Base-by-base conservation (phyloP, 2,888 invertebrate species). In the Oxystoma pomonae region DNA sequence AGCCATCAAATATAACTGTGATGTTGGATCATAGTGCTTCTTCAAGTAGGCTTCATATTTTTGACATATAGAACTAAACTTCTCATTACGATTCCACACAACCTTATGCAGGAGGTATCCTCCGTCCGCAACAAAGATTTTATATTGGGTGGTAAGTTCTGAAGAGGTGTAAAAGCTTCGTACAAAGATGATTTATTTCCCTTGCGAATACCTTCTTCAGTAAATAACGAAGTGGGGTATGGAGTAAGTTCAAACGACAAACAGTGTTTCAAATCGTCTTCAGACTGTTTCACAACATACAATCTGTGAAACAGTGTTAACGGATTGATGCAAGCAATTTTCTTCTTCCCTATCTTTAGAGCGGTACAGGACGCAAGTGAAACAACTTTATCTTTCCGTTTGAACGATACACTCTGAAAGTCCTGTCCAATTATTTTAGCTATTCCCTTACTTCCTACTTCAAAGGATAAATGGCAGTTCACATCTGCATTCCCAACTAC, bases 381-480 rank as follows among this genome's bases (percentile, higher is more conserved):
- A 58, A 71, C 65, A 21, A 76, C 74, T 68, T 71, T 72, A 62
- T 71, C 69, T 65, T 72, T 70, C 56, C 74, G 68, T 67, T 68
- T 68, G 60, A 75, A 71, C 66, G 71, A 73, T 17, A 75, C 65
- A 49, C 66, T 65, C 60, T 68, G 64, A 69, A 74, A 74, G 60
- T 71, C 69, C 55, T 65, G 65, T 60, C 72, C 73, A 65, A 69
- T 66, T 61, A 73, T 73, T 60, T 67, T 65, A 64, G 62, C 62
- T 70, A 72, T 66, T 62, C 68, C 70, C 68, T 70, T 61, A 65
- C 67, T 68, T 52, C 75, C 74, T 61, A 69, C 67, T 67, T 74
- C 71, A 65, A 63, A 67, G 18, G 74, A 72, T 64, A 68, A 59
- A 62, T 75, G 67, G 64, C 75, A 76, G 67, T 75, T 74, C 20